These are phyloP conservation scores for Drosophila yakuba DNA, from an alignment of 1,140 invertebrate species.

Conservation along the genomic window DNA sequence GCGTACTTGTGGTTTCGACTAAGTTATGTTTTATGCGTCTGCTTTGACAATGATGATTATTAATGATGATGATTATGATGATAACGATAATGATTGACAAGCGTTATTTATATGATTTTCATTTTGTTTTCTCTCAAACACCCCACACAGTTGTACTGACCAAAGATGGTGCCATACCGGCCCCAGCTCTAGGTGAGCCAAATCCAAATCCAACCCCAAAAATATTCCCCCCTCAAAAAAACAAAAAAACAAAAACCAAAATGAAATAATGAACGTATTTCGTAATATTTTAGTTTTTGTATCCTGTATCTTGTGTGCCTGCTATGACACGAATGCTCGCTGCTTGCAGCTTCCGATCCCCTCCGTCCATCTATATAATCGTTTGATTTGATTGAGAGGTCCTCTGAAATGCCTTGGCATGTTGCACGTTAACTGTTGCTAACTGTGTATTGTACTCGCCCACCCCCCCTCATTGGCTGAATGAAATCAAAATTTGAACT, in stretches of 20 bases:
- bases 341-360: slow-evolving; percentile 38
- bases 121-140: slow-evolving; percentile 72
- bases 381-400: slow-evolving; percentile 12
- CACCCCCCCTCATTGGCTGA: slow-evolving; percentile 46
- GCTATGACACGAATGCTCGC: slow-evolving; percentile 35
- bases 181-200: slow-evolving; percentile 89
- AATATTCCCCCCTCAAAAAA: background rate
- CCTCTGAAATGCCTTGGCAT: slow-evolving; percentile 57
- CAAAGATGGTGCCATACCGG: slow-evolving; percentile 90
- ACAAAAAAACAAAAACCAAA: slow-evolving; percentile 17
- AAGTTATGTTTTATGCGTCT: slow-evolving; percentile 55
- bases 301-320: slow-evolving; percentile 30
- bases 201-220: slow-evolving; percentile 41
- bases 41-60: slow-evolving; percentile 51
- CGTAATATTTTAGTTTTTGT: slow-evolving; percentile 37
- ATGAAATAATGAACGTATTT: slow-evolving; percentile 21
- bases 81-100: slow-evolving; percentile 55
- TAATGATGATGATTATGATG: slow-evolving; percentile 34
- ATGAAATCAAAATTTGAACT: slow-evolving; percentile 35
- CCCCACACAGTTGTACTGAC: slow-evolving; percentile 88
- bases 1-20: slow-evolving; percentile 50
- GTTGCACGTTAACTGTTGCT: slow-evolving; percentile 76
- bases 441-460: slow-evolving; percentile 34
- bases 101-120: slow-evolving; percentile 58
- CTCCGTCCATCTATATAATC: slow-evolving; percentile 42